Conservation (phyloP, 2,797 vertebrate genomes). For the Hylomyscus alleni region DNA sequence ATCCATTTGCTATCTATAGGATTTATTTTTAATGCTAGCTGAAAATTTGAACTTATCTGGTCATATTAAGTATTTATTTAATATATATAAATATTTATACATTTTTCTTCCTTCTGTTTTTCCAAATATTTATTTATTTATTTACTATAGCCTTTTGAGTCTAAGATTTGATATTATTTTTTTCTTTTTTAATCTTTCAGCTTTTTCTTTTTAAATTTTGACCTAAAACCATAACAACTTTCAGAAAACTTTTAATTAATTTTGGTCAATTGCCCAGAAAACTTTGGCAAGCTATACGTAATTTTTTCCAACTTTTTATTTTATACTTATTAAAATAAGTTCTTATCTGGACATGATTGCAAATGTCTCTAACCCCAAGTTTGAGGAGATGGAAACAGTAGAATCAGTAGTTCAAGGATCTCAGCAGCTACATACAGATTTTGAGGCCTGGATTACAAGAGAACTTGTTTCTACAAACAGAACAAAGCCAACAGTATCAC, state of each 20-base stretch:
- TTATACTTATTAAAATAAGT: neutral
- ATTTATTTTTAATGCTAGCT: neutral
- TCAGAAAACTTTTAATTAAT: conserved; percentile 44
- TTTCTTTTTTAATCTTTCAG: neutral
- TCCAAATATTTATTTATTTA: conserved; percentile 2
- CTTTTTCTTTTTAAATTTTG: neutral
- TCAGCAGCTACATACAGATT: neutral
- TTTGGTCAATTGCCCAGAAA: neutral
- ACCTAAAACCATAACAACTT: conserved; percentile 11
- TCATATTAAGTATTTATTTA: conserved; percentile 37
- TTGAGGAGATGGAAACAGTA: neutral
- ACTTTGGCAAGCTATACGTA: neutral
- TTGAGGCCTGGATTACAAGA: neutral
- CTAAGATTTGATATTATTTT: conserved; percentile 23
- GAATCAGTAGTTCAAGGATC: neutral
- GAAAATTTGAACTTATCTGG: neutral
- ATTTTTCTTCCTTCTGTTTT: neutral
- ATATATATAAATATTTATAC: neutral
- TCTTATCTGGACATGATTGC: neutral
- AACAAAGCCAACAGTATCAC: neutral
- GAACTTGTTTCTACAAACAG: neutral
- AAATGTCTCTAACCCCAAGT: neutral
- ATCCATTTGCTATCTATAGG: neutral
- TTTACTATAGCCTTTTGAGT: neutral
- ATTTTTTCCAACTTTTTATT: conserved; percentile 10